Base-by-base conservation (phyloP, 2,113 vertebrate genomes). In the Gymnogyps californianus region DNA sequence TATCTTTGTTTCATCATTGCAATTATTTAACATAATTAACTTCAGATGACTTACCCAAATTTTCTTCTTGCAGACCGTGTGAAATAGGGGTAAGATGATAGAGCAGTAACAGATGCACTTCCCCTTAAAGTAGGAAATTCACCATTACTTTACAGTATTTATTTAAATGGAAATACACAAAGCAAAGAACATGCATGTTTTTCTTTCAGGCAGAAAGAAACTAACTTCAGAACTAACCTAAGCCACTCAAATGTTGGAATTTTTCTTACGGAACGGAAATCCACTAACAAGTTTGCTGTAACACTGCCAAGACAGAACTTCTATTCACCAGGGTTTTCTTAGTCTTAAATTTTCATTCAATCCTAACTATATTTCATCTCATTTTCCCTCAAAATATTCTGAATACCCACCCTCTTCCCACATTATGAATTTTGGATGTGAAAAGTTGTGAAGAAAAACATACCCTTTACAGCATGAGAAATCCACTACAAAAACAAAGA, bases 21-120 rank as follows among this genome's bases (percentile, higher is more conserved):
- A 93, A 66, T 34, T 69, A 90, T 46, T 79, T 64, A 80, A 86
- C 44, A 64, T 38, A 67, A 74, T 61, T 42, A 83, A 69, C 36
- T 87, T 76, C 40, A 58, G 11, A 34, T 36, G 38, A 96, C 86
- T 89, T 97, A 98, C 98, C 95, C 90, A 78, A 97, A 83, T 91
- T 94, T 84, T 82, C 87, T 94, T 62, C 49, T 36, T 65, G 86
- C 55, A 71, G 76, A 55, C 22, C 62, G 64, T 18, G 95, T 97
- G 40, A 93, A 89, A 74, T 97, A 97, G 47, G 29, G 49, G 40
- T 54, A 38, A 25, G 81, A 74, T 42, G 87, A 59, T 57, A 92
- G 93, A 97, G 83, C 62, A 46, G 22, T 81, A 94, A 70, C 62
- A 40, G 93, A 15, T 6, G 75, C 21, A 52, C 72, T 78, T 85